phyloP scores from a whole-genome alignment of 2,797 vertebrate genomes.

The Sus cebifrons region DNA sequence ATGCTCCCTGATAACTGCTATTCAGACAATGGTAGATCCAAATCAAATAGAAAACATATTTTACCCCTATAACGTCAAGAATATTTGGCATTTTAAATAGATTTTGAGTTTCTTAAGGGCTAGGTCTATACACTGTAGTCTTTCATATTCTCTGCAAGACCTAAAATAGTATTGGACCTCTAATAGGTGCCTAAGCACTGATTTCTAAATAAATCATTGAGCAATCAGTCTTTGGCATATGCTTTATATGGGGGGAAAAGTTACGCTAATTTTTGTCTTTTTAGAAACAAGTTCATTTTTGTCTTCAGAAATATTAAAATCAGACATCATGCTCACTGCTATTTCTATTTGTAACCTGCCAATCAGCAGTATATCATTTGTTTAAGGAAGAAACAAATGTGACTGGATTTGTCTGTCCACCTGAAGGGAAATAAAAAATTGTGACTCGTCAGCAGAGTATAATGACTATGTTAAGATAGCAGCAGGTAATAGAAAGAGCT shows the following conservation, averaged over 20 bases:
- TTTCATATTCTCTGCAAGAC: neutral
- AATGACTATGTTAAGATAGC: neutral
- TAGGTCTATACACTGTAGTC: neutral
- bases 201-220: conserved; percentile 23
- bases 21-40: conserved; percentile 14
- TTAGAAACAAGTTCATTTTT: conserved; percentile 16
- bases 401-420: neutral
- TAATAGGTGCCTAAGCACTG: neutral
- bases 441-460: neutral
- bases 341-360: conserved; percentile 13
- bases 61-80: neutral
- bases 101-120: neutral
- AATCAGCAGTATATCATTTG: neutral
- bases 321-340: neutral
- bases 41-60: conserved; percentile 47
- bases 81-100: neutral
- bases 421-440: neutral
- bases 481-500: neutral
- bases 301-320: conserved; percentile 48
- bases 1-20: neutral
- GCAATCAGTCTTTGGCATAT: neutral
- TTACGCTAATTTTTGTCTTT: neutral
- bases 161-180: neutral
- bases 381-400: neutral
- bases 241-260: neutral